Percentiles rank a stretch among this genome's conserved stretches.
Conservation (phyloP, 2,797 vertebrate genomes). For the Aythya fuligula region DNA sequence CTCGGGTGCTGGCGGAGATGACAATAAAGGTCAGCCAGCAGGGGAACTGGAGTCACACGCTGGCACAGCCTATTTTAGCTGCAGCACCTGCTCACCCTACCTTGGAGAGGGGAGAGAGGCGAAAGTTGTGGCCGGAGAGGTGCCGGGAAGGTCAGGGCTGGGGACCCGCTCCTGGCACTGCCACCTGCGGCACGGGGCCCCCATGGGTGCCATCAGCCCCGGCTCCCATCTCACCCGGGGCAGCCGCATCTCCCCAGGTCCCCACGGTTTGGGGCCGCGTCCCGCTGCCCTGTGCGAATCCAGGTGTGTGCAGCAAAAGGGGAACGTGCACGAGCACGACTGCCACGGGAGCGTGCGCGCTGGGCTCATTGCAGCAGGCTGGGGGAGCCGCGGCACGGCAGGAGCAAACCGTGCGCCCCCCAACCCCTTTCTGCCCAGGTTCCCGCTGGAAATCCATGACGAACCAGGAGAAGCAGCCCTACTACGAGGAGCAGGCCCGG, state of each 20-base stretch:
- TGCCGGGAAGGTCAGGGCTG: not conserved
- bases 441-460: slow-evolving; percentile 97
- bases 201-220: not conserved
- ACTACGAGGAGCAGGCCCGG: slow-evolving; percentile 96
- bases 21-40: not conserved
- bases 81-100: not conserved
- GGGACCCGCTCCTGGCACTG: accelerated
- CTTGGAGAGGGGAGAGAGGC: not conserved
- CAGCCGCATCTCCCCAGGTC: not conserved
- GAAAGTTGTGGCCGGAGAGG: not conserved
- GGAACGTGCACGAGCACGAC: accelerated
- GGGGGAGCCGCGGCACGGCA: too few species aligned
- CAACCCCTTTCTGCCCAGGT: slow-evolving; percentile 72
- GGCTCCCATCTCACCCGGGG: not conserved
- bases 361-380: accelerated
- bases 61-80: slow-evolving; percentile 5
- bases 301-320: not conserved
- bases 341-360: not conserved
- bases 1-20: not conserved
- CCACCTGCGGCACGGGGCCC: accelerated
- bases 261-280: not conserved
- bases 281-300: not conserved
- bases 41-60: not conserved
- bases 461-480: slow-evolving; percentile 98
- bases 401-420: accelerated